These are phyloP conservation scores for Nephrocerus scutellatus DNA, from an alignment of 2,888 invertebrate species.

Conservation along the genomic window DNA sequence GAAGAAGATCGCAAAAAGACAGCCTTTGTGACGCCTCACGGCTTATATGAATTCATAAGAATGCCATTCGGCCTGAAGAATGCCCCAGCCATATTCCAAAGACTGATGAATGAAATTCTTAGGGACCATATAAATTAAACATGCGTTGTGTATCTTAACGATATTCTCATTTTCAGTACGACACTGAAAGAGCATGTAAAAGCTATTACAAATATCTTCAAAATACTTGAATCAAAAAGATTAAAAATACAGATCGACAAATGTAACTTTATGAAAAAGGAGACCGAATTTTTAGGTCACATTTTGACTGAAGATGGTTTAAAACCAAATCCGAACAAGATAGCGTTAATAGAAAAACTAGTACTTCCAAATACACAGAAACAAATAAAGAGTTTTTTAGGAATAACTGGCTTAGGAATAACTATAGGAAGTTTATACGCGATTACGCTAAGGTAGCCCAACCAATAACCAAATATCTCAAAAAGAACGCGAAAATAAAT, in stretches of 20 bases:
- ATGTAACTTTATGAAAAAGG: constrained; percentile 15
- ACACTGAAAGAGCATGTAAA: constrained; percentile 15
- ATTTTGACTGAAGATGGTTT: constrained; percentile 14
- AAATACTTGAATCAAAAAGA: constrained; percentile 7
- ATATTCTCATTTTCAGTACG: constrained; percentile 18
- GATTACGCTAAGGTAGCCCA: constrained; percentile 13
- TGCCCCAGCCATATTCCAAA: constrained; percentile 15
- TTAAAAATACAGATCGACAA: constrained; percentile 19
- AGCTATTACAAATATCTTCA: constrained; percentile 12
- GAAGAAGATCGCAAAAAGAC: constrained; percentile 7
- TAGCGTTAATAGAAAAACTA: constrained; percentile 9
- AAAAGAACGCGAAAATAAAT: too few species aligned
- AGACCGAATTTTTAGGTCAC: constrained; percentile 18
- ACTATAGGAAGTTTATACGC: too few species aligned
- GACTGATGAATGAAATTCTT: constrained; percentile 19
- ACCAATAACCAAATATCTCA: too few species aligned
- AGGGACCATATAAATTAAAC: constrained; percentile 14
- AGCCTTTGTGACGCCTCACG: constrained; percentile 12
- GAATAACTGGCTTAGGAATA: constrained; percentile 18
- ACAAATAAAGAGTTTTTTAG: constrained; percentile 18
- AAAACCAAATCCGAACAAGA: constrained; percentile 17
- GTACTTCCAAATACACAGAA: constrained; percentile 15
- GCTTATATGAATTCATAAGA: constrained; percentile 10
- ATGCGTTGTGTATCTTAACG: constrained; percentile 18
- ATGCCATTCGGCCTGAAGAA: constrained; percentile 18